Evolutionary conservation across 2,888 invertebrate species (phyloP), one percentile per base, ranked within the genome.

Genomic region (Noctua fimbriata): DNA sequence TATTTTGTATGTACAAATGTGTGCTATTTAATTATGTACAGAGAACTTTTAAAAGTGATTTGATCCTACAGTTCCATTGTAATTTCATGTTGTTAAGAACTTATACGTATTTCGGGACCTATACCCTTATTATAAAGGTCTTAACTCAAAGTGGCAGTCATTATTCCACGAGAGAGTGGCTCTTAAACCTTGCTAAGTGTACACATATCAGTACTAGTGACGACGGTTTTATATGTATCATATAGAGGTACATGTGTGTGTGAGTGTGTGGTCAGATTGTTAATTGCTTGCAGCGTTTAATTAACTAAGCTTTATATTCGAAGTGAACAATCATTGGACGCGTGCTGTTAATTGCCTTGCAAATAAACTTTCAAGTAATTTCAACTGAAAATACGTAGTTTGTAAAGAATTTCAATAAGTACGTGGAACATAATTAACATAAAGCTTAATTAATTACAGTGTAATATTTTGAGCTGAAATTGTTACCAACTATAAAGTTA

Each of bases 221-320:
- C 66, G 36, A 63, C 12, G 9, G 41, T 24, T 14, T 24, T 55
- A 71, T 32, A 28, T 47, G 36, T 55, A 16, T 28, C 76, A 24
- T 49, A 47, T 41, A 5, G 14, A n/a, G 24, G 2, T 36, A 6
- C 24, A n/a, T 49, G 5, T 36, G 36, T 36, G 12, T 36, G 18
- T 69, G 41, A 16, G 60, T 28, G 55, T 70, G 73, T 73, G 78
- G 70, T 73, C 69, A 82, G 55, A 78, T 72, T 70, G 71, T 63
- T 76, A 71, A 73, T 69, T 44, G 41, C 69, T 76, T 55, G 58
- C 78, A 66, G 72, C 58, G 69, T 84, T 81, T 78, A 84, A 84
- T 80, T 78, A 78, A 67, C 73, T 71, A 36, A 52, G 52, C 28
- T 72, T 78, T 41, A 65, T 71, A 76, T 81, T 66, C 4, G 49